Conservation (phyloP, 1,140 invertebrate genomes). For the Rhizoglyphus robini region DNA sequence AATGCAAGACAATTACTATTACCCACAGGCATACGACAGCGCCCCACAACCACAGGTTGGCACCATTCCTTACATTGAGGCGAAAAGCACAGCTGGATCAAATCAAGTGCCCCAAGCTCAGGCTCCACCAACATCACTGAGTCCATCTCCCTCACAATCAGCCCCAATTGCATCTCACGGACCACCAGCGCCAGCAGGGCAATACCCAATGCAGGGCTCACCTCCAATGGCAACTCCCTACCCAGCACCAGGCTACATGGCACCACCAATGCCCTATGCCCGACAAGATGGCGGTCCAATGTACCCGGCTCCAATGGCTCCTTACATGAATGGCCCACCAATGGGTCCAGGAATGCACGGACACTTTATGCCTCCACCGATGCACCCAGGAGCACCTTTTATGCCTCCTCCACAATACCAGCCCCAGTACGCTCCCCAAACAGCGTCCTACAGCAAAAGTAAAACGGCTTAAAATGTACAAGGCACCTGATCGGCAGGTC, state of each 20-base stretch:
- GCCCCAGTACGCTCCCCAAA: not conserved
- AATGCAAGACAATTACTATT: not conserved
- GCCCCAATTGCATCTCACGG: not conserved
- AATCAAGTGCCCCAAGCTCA: not conserved
- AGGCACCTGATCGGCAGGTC: too few relatives aligned
- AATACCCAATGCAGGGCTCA: not conserved
- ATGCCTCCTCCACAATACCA: not conserved
- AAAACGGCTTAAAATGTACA: too few relatives aligned
- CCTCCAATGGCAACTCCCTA: not conserved
- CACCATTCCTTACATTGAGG: not conserved
- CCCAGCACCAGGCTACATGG: not conserved
- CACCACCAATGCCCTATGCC: not conserved
- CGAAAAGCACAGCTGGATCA: not conserved
- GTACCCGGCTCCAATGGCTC: not conserved
- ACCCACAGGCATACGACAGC: not conserved
- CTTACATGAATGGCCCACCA: not conserved
- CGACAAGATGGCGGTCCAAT: not conserved
- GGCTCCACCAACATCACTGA: not conserved
- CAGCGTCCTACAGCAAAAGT: too few relatives aligned
- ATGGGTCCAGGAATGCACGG: not conserved
- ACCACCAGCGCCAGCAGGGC: slow-evolving; percentile 1
- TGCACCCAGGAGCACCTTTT: not conserved
- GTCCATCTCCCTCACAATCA: not conserved
- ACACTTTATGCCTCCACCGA: slow-evolving; percentile 2
- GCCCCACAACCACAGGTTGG: not conserved